Evolutionary conservation across 2,797 vertebrate genomes (phyloP).

Genomic region (Novumbra hubbsi): DNA sequence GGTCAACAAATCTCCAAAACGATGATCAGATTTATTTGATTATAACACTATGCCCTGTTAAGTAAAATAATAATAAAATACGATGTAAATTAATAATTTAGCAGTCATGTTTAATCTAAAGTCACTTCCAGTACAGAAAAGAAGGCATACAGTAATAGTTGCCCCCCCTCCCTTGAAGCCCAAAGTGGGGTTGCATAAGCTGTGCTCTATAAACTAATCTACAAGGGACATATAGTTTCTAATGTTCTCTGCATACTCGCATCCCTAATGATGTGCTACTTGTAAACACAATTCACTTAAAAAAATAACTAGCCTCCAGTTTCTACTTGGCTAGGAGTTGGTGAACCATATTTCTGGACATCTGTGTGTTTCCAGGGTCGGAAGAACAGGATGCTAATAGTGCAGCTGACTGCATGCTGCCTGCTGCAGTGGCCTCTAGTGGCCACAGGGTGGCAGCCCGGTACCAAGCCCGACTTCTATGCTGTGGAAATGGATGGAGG

Average conservation of each 20-base stretch:
- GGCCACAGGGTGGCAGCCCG: constrained; percentile 93
- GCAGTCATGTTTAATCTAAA: too few relatives aligned
- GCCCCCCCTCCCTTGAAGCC: too few relatives aligned
- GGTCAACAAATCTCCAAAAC: too few relatives aligned
- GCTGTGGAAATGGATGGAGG: constrained; percentile 79
- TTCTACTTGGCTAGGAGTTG: neutral
- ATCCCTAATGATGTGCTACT: neutral
- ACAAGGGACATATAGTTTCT: too few relatives aligned
- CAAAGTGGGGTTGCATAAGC: too few relatives aligned
- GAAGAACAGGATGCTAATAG: constrained; percentile 57
- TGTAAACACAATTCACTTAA: neutral
- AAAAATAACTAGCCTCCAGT: neutral
- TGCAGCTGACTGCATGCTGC: constrained; percentile 57
- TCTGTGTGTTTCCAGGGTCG: constrained; percentile 35
- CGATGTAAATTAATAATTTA: too few relatives aligned
- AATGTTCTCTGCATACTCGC: neutral
- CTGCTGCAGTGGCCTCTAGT: constrained; percentile 77
- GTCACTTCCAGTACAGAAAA: too few relatives aligned
- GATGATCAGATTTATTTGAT: too few relatives aligned
- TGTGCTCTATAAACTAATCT: too few relatives aligned
- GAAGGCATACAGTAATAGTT: too few relatives aligned
- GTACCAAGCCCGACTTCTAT: constrained; percentile 83
- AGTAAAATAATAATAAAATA: too few relatives aligned
- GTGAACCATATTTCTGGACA: neutral
- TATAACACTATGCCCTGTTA: too few relatives aligned